Evolutionary conservation across 2,888 invertebrate genomes (phyloP), one percentile per base, ranked within the genome.

Genomic region (Bembecia ichneumoniformis): DNA sequence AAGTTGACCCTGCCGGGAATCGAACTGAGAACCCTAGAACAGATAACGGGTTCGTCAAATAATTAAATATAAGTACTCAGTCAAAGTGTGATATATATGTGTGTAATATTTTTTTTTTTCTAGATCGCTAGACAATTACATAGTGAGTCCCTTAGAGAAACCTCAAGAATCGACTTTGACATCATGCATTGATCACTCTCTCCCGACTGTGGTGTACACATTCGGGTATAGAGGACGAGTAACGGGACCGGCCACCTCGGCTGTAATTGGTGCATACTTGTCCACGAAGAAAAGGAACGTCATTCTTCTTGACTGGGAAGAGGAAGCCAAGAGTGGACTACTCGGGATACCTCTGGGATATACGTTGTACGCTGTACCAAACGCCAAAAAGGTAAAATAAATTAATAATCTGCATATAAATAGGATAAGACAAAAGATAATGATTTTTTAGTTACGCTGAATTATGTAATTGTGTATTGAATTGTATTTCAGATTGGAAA

Each of bases 281-380:
- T 58, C 59, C 2, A 80, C 65, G 47, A 76, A 55, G 60, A 86
- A 80, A 61, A 72, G 74, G 44, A 88, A 88, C 53, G 73, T 87
- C 0, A 50, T 87, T 1, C 71, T 87, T 0, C 51, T 87, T 10
- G 83, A 87, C 50, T 87, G 87, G 87, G 75, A 86, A 51, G 69
- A 80, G 34, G 86, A 87, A 55, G 86, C 87, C 0, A 68, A 57
- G 20, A 77, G 77, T 46, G 78, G 82, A 0, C 5, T 72, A 4
- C 55, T 83, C 1, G 83, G 84, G 1, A 71, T 76, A 54, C 61
- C 75, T 0, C 48, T 83, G 10, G 73, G 80, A 2, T 88, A 87
- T 50, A 74, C 68, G 5, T 54, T 82, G 3, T 64, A 62, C 15
- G 87, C 86, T 43, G 74, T 82, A 0, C 86, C 86, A 40, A 81